phyloP scores from a whole-genome alignment of 2,113 vertebrate genomes.

The Ameiurus melas region DNA sequence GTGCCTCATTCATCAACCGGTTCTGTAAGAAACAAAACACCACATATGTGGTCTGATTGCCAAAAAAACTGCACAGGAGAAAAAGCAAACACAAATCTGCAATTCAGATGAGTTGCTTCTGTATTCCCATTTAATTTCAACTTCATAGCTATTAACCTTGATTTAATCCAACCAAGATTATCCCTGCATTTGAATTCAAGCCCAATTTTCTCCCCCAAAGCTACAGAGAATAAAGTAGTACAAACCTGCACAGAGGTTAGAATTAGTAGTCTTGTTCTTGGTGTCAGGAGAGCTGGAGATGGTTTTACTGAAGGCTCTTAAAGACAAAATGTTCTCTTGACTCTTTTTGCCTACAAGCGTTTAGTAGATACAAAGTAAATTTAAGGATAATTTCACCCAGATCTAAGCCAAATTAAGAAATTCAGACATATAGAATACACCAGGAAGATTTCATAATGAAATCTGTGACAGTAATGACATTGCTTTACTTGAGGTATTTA shows the following conservation, averaged over 20 bases:
- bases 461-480: neutral
- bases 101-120: slow-evolving; percentile 9
- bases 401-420: neutral
- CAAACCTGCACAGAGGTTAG: neutral
- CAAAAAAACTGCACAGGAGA: neutral
- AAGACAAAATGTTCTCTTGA: neutral
- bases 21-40: neutral
- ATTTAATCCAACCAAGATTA: neutral
- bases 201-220: neutral
- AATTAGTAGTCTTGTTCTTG: neutral
- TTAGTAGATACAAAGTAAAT: neutral
- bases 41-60: neutral
- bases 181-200: slow-evolving; percentile 14
- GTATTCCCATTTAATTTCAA: neutral
- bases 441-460: neutral
- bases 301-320: neutral
- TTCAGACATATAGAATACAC: neutral
- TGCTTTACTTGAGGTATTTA: neutral
- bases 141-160: slow-evolving; percentile 1
- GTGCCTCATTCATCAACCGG: slow-evolving; percentile 19
- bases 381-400: neutral
- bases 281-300: neutral
- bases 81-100: neutral
- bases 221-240: neutral
- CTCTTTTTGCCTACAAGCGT: neutral